Conservation (phyloP, 64 coral and sea anemone species). For the Montipora foliosa region DNA sequence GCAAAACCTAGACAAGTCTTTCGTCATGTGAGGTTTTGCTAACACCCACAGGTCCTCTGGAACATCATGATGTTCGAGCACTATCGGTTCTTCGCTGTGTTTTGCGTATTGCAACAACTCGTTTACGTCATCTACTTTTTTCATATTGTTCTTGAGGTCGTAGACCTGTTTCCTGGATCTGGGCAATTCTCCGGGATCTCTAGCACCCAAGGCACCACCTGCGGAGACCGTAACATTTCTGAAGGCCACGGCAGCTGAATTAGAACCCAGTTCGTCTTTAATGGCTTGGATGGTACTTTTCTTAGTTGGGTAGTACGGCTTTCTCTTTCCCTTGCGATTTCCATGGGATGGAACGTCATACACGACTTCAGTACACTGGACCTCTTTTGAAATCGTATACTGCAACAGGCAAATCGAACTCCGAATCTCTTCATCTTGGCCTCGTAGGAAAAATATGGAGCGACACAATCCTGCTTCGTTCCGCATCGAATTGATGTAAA, state of each 20-base stretch:
- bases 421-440: conserved; percentile 6
- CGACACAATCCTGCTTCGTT: conserved; percentile 35
- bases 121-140: background rate
- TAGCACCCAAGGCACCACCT: background rate
- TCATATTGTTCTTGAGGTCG: background rate
- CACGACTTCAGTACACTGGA: background rate
- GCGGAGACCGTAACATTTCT: background rate
- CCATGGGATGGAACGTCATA: conserved; percentile 36
- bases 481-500: conserved; percentile 5
- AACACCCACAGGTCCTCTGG: background rate
- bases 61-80: background rate
- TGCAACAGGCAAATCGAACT: conserved; percentile 25
- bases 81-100: background rate
- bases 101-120: background rate
- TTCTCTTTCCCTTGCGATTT: background rate
- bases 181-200: background rate
- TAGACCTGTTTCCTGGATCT: background rate
- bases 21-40: background rate
- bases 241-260: background rate
- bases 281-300: background rate
- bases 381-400: conserved; percentile 24
- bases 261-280: background rate
- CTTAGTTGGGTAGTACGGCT: background rate
- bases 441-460: conserved; percentile 47
- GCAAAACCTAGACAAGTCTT: background rate